A percentile compares a stretch with the other conserved stretches of the same genome.
phyloP scores from a whole-genome alignment of 53 echinoderm and acorn worm genomes.

The Apostichopus leukothele region DNA sequence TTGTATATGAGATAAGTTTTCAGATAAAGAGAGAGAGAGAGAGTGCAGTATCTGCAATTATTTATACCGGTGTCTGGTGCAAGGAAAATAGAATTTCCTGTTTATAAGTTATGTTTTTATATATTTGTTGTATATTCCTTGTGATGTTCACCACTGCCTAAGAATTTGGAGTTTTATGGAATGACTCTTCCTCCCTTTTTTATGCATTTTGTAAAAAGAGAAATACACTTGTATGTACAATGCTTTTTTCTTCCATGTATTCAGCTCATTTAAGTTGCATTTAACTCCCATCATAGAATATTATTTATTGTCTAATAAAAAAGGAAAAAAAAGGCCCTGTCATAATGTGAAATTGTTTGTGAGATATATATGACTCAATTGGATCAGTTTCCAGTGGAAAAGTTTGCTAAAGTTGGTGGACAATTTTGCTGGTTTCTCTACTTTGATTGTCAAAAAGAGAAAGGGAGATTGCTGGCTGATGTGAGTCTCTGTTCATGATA shows the following conservation, averaged over 20 bases:
- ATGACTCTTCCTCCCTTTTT: background rate
- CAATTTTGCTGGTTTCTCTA: too few relatives aligned
- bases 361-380: too few relatives aligned
- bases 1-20: too few relatives aligned
- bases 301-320: background rate
- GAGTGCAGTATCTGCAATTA: background rate
- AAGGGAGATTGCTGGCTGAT: too few relatives aligned
- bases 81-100: background rate
- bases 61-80: background rate
- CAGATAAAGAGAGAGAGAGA: too few relatives aligned
- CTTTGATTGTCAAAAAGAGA: too few relatives aligned
- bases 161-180: background rate
- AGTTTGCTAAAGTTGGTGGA: too few relatives aligned
- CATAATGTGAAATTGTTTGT: too few relatives aligned
- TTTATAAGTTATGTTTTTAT: background rate
- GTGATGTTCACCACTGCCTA: background rate
- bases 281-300: background rate
- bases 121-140: background rate
- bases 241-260: background rate
- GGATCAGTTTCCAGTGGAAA: too few relatives aligned
- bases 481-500: too few relatives aligned
- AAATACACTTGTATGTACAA: background rate
- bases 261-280: background rate
- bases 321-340: too few relatives aligned
- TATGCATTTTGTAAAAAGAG: background rate